phyloP scores from a whole-genome alignment of 2,888 invertebrate species.

The Willowsia nigromaculata region DNA sequence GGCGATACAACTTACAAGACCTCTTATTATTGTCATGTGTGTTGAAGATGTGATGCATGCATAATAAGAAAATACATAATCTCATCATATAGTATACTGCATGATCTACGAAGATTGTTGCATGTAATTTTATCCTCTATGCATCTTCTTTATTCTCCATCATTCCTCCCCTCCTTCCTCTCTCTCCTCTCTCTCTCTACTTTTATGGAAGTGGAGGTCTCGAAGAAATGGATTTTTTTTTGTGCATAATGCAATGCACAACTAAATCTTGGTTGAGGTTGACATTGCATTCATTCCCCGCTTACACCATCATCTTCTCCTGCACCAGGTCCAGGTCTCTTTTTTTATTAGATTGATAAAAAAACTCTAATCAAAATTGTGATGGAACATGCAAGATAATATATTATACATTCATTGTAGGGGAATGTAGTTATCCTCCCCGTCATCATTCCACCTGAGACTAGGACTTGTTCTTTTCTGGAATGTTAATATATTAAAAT shows the following conservation, averaged over 20 bases:
- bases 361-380: neutral
- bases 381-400: constrained; percentile 12
- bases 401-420: neutral
- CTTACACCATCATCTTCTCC: neutral
- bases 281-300: neutral
- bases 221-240: neutral
- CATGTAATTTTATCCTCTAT: neutral
- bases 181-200: neutral
- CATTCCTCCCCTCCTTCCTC: neutral
- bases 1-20: too few relatives aligned
- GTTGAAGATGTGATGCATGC: too few relatives aligned
- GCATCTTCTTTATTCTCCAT: neutral
- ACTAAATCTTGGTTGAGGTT: constrained; percentile 65
- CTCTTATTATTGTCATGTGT: too few relatives aligned
- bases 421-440: neutral
- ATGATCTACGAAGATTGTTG: too few relatives aligned
- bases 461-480: too few relatives aligned
- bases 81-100: too few relatives aligned
- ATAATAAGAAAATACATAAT: too few relatives aligned
- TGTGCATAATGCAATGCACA: constrained; percentile 28
- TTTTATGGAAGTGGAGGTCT: constrained; percentile 30
- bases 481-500: constrained; percentile 32
- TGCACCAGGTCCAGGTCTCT: neutral
- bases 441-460: too few relatives aligned
- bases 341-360: neutral